These are phyloP conservation scores for Aphelocoma coerulescens DNA, from an alignment of 2,113 vertebrate species.

Conservation along the genomic window DNA sequence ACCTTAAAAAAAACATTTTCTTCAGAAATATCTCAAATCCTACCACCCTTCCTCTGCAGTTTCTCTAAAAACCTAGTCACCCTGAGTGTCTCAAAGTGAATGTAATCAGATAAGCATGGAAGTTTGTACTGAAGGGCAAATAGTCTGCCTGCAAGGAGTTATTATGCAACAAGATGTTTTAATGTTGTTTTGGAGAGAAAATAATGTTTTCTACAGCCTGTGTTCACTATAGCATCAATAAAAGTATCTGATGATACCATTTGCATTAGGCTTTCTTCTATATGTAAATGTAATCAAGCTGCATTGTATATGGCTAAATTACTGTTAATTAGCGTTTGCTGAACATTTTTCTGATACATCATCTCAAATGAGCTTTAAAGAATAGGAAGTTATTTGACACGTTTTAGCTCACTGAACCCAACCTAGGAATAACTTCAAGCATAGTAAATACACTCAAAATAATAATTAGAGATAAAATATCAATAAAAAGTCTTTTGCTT, in stretches of 20 bases:
- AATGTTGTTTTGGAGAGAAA: not conserved
- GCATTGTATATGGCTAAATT: slow-evolving; percentile 39
- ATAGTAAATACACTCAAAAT: not conserved
- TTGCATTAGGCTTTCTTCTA: slow-evolving; percentile 24
- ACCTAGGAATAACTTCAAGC: not conserved
- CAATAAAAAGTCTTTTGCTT: not conserved
- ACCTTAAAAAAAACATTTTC: not conserved
- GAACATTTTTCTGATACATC: slow-evolving; percentile 12
- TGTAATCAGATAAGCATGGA: not conserved
- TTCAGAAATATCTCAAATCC: not conserved
- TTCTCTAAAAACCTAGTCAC: not conserved
- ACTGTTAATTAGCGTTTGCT: slow-evolving; percentile 26
- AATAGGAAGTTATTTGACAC: slow-evolving; percentile 6
- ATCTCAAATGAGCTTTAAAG: slow-evolving; percentile 14
- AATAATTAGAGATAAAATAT: slow-evolving; percentile 1
- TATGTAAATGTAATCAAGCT: slow-evolving; percentile 53
- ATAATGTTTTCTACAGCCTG: not conserved
- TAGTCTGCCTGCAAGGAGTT: not conserved
- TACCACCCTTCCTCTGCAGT: not conserved
- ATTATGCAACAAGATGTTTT: not conserved
- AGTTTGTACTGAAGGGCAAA: not conserved
- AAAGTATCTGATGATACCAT: slow-evolving; percentile 1
- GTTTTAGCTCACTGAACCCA: slow-evolving; percentile 1
- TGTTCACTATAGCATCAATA: not conserved
- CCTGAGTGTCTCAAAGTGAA: not conserved